These are phyloP conservation scores for Lamellibrachia satsuma DNA, from an alignment of 2,888 invertebrate species.

Conservation along the genomic window DNA sequence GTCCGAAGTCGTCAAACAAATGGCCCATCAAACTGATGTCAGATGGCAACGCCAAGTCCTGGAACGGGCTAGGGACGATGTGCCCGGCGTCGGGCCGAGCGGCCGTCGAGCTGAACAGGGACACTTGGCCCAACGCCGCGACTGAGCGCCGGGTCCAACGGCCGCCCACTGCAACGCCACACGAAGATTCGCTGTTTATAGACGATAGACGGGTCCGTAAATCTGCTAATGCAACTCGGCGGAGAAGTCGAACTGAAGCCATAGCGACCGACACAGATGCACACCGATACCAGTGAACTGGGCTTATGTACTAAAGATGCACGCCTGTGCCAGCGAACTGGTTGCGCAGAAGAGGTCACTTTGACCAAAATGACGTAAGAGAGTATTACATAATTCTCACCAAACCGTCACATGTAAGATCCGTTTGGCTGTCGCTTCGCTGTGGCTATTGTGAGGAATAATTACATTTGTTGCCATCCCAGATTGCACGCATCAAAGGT, in stretches of 20 bases:
- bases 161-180: neutral
- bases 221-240: neutral
- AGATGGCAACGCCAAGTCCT: neutral
- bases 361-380: too few species aligned
- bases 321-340: too few species aligned
- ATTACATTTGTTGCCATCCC: too few species aligned
- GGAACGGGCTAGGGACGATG: neutral
- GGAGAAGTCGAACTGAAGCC: neutral
- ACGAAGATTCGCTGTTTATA: neutral
- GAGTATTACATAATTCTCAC: too few species aligned
- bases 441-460: too few species aligned
- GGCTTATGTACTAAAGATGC: too few species aligned
- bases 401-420: too few species aligned
- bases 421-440: too few species aligned
- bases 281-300: neutral
- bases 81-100: neutral
- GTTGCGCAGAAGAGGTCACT: too few species aligned
- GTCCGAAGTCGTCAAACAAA: conserved; percentile 50
- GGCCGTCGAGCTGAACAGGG: neutral
- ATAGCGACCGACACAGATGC: neutral
- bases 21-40: conserved; percentile 49
- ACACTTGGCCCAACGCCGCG: neutral
- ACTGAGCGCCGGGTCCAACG: neutral
- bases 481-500: too few species aligned
- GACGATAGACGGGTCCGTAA: neutral